Evolutionary conservation across 2,113 vertebrate species (phyloP).

Genomic region (Salvelinus alpinus): DNA sequence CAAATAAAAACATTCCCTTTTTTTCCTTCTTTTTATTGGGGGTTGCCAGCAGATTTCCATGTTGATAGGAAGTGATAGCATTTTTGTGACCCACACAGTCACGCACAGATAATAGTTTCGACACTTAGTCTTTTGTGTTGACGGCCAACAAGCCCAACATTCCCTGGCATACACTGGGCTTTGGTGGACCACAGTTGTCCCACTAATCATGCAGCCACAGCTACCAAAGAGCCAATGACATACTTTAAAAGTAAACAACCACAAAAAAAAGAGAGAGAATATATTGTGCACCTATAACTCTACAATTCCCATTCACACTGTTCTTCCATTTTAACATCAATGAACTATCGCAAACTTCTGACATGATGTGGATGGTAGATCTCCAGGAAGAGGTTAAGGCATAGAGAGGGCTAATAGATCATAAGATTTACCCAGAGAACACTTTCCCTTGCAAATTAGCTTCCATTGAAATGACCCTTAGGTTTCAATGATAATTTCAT

Average conservation of each 20-base stretch:
- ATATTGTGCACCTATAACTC: no score
- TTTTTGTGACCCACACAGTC: slow-evolving; percentile 7
- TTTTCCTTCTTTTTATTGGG: background rate
- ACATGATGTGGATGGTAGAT: no score
- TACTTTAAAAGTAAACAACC: background rate
- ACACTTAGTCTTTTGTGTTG: slow-evolving; percentile 6
- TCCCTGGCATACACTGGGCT: background rate
- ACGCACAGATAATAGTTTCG: background rate
- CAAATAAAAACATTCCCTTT: no score
- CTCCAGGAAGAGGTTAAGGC: no score
- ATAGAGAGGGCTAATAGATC: no score
- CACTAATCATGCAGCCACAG: background rate
- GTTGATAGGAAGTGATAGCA: background rate
- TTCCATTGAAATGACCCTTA: no score
- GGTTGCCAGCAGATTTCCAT: background rate
- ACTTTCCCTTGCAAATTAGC: no score
- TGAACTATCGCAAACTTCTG: no score
- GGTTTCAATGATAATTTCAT: background rate
- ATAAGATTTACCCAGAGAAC: no score
- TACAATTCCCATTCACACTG: no score
- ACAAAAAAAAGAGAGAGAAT: no score
- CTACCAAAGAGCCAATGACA: background rate
- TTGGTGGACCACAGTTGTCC: background rate
- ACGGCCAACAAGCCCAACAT: background rate
- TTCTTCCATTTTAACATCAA: no score